Evolutionary conservation across 2,113 vertebrate species (phyloP), one percentile per base, ranked within the genome.

Genomic region (Xiphophorus maculatus): DNA sequence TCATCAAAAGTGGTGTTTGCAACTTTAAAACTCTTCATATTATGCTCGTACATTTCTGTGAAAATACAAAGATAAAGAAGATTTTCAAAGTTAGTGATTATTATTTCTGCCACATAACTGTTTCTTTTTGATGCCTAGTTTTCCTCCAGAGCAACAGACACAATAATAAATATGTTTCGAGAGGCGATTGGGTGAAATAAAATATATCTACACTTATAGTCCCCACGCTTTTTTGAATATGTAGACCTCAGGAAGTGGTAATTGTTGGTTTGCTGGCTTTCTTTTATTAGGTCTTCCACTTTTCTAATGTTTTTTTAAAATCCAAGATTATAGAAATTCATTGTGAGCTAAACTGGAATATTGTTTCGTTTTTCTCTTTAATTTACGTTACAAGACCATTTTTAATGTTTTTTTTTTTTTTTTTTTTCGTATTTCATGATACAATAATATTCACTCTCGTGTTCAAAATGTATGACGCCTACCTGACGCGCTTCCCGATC

Each of bases 401-500:
- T n/a, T 1, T 37, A 37, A 12, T 37, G 9, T 1, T 5, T 54
- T 15, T 54, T 0, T 25, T 54, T 42, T 17, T 4, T 44, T 40
- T 42, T 14, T 42, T 42, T 42, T 42, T 15, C 2, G 1, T 35
- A 37, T 37, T 37, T 37, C 35, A 2, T 17, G 44, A 54, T 25
- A n/a, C 9, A 54, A 54, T 9, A 25, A 22, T 54, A 54, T 54
- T 25, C 5, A 48, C 19, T 51, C 17, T 58, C 25, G 51, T 54
- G 51, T 54, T 22, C 48, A 51, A 51, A 51, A 51, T 35, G 13
- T 42, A 13, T 42, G 40, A 15, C 48, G 79, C 93, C 92, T 93
- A 98, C 98, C 96, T 96, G 92, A 97, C 94, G 82, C 96, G 93
- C 90, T 98, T 98, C 82, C 97, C 97, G 90, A 98, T 95, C 93